Percentiles rank a stretch among this genome's conserved stretches.
These are phyloP conservation scores for Hyposmocoma kahamanoa DNA, from an alignment of 1,140 invertebrate genomes.

Conservation along the genomic window DNA sequence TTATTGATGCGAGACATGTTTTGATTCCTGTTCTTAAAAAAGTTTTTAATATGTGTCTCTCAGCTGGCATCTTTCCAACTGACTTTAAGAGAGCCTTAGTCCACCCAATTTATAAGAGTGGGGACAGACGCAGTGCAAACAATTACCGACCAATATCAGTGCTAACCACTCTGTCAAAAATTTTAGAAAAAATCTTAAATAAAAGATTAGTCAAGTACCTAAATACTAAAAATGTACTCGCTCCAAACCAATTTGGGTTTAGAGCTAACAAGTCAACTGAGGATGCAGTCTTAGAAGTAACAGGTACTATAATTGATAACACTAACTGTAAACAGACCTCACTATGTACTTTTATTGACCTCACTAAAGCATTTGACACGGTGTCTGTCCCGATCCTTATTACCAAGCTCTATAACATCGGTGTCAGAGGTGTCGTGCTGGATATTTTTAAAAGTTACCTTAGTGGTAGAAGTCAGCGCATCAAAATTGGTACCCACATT, in stretches of 20 bases:
- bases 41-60: conserved; percentile 9
- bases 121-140: conserved; percentile 6
- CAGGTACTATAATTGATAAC: not conserved
- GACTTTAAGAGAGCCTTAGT: conserved; percentile 12
- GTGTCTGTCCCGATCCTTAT: conserved; percentile 20
- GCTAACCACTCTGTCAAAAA: conserved; percentile 10
- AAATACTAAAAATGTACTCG: conserved; percentile 1
- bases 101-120: conserved; percentile 13
- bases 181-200: conserved; percentile 11
- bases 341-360: conserved; percentile 17
- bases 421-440: conserved; percentile 13
- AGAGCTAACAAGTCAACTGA: not conserved
- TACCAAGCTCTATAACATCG: conserved; percentile 14
- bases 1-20: conserved; percentile 6
- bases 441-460: conserved; percentile 4
- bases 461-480: not conserved
- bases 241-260: conserved; percentile 5
- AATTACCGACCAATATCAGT: conserved; percentile 15
- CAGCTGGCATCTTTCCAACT: conserved; percentile 8
- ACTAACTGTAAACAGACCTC: conserved; percentile 12
- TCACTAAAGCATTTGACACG: conserved; percentile 27
- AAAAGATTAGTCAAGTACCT: conserved; percentile 7
- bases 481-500: not conserved
- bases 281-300: not conserved
- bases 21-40: conserved; percentile 9